phyloP scores from a whole-genome alignment of 1,140 invertebrate species.

The Scaptodrosophila lebanonensis region DNA sequence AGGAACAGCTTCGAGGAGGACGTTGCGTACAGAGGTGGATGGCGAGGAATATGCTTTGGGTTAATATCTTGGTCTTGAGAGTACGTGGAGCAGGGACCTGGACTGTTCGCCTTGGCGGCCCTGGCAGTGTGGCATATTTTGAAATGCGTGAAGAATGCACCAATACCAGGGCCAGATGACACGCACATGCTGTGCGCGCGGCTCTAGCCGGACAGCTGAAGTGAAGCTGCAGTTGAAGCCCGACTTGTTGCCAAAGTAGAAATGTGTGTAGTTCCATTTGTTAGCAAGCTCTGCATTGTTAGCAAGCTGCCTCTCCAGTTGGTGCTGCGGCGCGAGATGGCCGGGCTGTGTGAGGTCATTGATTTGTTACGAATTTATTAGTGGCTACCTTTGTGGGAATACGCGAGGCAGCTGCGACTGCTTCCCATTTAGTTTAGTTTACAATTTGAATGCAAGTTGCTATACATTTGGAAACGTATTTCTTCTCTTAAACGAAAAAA shows the following conservation, averaged over 20 bases:
- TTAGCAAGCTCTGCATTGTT: conserved; percentile 20
- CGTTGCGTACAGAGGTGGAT: conserved; percentile 16
- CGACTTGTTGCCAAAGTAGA: conserved; percentile 56
- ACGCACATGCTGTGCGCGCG: conserved; percentile 6
- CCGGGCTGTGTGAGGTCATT: conserved; percentile 50
- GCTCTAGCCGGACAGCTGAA: conserved; percentile 24
- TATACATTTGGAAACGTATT: too few relatives aligned
- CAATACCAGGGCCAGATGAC: conserved; percentile 14
- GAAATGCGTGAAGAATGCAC: conserved; percentile 69
- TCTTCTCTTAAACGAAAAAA: too few relatives aligned
- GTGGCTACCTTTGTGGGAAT: conserved; percentile 19
- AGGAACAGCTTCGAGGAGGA: conserved; percentile 6
- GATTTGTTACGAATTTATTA: conserved; percentile 73
- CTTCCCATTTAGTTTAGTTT: too few relatives aligned
- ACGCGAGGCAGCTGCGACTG: too few relatives aligned
- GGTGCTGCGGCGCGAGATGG: conserved; percentile 15
- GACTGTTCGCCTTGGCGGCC: neutral
- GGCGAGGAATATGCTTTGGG: conserved; percentile 48
- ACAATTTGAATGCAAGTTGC: too few relatives aligned
- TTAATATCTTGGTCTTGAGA: conserved; percentile 54
- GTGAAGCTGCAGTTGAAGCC: conserved; percentile 22
- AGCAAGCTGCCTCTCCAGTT: conserved; percentile 10
- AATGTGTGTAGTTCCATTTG: conserved; percentile 64
- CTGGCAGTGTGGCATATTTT: conserved; percentile 47
- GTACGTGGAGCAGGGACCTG: too few relatives aligned